Evolutionary conservation across 2,797 vertebrate species (phyloP), one percentile per base, ranked within the genome.

Genomic region (Euthynnus affinis): DNA sequence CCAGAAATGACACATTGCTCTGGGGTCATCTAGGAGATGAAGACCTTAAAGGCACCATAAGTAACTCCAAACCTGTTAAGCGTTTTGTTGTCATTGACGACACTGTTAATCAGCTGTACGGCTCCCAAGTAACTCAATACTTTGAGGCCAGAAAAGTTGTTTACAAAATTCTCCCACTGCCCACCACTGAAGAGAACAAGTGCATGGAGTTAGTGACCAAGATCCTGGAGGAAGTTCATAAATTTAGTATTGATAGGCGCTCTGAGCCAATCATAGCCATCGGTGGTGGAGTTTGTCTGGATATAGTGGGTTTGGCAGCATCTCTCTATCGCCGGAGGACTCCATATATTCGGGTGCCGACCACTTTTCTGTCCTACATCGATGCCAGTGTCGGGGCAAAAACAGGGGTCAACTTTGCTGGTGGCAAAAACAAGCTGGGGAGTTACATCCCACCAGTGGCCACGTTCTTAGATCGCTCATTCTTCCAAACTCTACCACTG

Each of bases 401-500:
- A 82, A 95, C 92, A 0, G 95, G 96, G 3, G 95, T 96, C 59
- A 96, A 96, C 77, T 96, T 96, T 23, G 92, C 93, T 1, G 93
- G 95, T 42, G 95, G 95, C 37, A 96, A 96, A 82, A 96, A 96
- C 82, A 96, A 96, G 81, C 87, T 96, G 0, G 96, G 95, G 18
- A 93, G 90, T 32, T 96, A 96, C 69, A 88, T 94, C 0, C 95
- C 95, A 0, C 95, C 95, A 0, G 89, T 91, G 14, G 95, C 95
- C 0, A 91, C 92, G 0, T 95, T 96, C 52, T 87, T 96, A 60
- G 95, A 96, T 4, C 89, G 93, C 8, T 94, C 93, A 4, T 96
- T 96, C 84, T 86, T 96, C 64, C 87, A 74, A 80, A 95, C 94
- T 17, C 87, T 95, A 12, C 94, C 95, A 2, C 89, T 80, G 2